Conservation (phyloP, 2,888 invertebrate species). For the Gandaritis pyraliata region DNA sequence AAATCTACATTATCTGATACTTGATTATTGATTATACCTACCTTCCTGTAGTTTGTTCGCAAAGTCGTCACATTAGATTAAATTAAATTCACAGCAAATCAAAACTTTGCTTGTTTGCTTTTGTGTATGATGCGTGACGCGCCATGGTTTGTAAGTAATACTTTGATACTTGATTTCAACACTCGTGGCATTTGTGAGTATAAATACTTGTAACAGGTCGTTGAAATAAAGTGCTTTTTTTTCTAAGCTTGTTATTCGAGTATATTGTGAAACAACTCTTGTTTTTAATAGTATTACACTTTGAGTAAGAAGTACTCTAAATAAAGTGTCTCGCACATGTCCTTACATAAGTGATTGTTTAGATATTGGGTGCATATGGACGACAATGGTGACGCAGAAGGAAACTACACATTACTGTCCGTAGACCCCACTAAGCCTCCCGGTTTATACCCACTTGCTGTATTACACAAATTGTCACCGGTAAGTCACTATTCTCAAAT, state of each 20-base stretch:
- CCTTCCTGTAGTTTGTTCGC: too few species aligned
- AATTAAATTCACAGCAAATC: constrained; percentile 30
- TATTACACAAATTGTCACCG: constrained; percentile 89
- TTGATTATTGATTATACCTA: too few species aligned
- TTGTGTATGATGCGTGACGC: constrained; percentile 15
- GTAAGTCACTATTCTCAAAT: constrained; percentile 82
- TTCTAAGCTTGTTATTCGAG: too few species aligned
- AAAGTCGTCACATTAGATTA: constrained; percentile 10
- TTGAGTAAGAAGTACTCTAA: too few species aligned
- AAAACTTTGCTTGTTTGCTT: constrained; percentile 29
- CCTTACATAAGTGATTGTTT: constrained; percentile 7
- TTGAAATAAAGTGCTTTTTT: too few species aligned
- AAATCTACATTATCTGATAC: too few species aligned
- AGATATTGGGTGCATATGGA: constrained; percentile 97
- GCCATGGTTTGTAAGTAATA: constrained; percentile 14
- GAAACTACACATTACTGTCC: constrained; percentile 95
- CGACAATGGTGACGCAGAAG: constrained; percentile 95
- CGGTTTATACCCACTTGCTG: constrained; percentile 91
- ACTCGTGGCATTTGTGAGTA: too few species aligned
- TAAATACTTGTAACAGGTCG: too few species aligned
- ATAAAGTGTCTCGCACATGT: not conserved
- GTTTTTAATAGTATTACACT: too few species aligned
- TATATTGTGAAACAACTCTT: too few species aligned
- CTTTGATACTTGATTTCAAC: constrained; percentile 5
- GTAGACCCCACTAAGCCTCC: constrained; percentile 78